phyloP scores from a whole-genome alignment of 2,113 vertebrate species.

The Corythornis madagascariensis region DNA sequence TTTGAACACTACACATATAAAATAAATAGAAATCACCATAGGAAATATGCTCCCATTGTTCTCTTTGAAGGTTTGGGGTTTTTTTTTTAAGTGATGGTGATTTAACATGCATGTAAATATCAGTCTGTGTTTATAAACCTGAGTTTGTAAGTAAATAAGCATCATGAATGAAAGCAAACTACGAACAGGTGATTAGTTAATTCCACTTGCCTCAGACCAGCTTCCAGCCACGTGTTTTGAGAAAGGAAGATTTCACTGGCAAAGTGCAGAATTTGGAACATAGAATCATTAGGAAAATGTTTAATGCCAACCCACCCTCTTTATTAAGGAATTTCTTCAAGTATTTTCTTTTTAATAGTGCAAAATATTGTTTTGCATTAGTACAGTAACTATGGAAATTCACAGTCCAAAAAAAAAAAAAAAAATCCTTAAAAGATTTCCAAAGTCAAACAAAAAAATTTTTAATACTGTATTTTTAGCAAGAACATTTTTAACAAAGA shows the following conservation, averaged over 20 bases:
- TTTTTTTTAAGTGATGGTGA: background rate
- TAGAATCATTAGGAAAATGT: constrained; percentile 43
- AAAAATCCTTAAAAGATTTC: constrained; percentile 65
- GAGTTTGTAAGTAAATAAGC: background rate
- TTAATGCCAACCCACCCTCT: constrained; percentile 56
- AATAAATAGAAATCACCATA: fast-evolving
- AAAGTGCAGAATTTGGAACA: background rate
- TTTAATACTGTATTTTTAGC: constrained; percentile 87
- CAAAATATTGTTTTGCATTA: constrained; percentile 48
- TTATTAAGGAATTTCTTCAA: constrained; percentile 61
- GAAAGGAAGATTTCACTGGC: background rate
- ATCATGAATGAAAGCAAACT: background rate
- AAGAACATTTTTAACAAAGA: constrained; percentile 88
- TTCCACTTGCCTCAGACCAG: background rate
- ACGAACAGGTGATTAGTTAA: background rate
- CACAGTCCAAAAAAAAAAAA: constrained; percentile 65
- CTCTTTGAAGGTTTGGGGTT: background rate
- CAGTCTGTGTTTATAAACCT: background rate
- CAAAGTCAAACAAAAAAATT: constrained; percentile 83
- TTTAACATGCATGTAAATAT: background rate
- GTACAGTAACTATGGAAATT: constrained; percentile 49
- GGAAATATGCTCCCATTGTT: background rate
- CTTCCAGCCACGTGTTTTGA: background rate
- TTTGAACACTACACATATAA: background rate
- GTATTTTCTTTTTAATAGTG: constrained; percentile 38